Percentiles rank a stretch among this genome's conserved stretches.
phyloP scores from a whole-genome alignment of 2,113 vertebrate genomes.

The Dasyurus viverrinus region DNA sequence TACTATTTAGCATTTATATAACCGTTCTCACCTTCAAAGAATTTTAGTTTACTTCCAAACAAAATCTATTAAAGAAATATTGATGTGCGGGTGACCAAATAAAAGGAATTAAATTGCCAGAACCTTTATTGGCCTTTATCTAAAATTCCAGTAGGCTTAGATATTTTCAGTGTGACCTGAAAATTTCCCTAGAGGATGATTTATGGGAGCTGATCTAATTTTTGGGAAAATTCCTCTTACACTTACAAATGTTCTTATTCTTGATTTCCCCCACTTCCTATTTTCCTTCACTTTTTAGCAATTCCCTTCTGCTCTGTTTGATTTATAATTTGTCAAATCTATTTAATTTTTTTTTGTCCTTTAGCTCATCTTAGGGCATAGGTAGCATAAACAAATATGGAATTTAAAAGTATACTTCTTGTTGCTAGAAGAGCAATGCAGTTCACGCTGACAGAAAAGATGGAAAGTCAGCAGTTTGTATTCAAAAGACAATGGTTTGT shows the following conservation, averaged over 20 bases:
- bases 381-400: neutral
- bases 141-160: conserved; percentile 31
- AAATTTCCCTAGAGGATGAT: conserved; percentile 53
- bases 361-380: neutral
- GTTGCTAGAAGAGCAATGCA: neutral
- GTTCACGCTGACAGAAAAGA: neutral
- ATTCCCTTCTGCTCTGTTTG: conserved; percentile 9
- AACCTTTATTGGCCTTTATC: conserved; percentile 43
- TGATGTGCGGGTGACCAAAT: conserved; percentile 28
- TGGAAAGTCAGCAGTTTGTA: neutral
- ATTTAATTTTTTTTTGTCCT: neutral
- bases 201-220: conserved; percentile 15
- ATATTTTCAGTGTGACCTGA: conserved; percentile 28
- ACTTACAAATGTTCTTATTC: neutral
- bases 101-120: conserved; percentile 4
- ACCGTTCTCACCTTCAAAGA: neutral
- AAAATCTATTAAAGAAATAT: neutral
- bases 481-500: neutral
- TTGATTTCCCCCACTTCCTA: conserved; percentile 12
- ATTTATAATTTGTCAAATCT: conserved; percentile 44
- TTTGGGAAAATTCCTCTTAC: conserved; percentile 22
- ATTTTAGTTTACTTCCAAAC: conserved; percentile 36
- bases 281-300: conserved; percentile 29
- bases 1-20: conserved; percentile 18
- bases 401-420: neutral